Conservation (phyloP, 1,140 invertebrate genomes). For the Orchesella cincta region DNA sequence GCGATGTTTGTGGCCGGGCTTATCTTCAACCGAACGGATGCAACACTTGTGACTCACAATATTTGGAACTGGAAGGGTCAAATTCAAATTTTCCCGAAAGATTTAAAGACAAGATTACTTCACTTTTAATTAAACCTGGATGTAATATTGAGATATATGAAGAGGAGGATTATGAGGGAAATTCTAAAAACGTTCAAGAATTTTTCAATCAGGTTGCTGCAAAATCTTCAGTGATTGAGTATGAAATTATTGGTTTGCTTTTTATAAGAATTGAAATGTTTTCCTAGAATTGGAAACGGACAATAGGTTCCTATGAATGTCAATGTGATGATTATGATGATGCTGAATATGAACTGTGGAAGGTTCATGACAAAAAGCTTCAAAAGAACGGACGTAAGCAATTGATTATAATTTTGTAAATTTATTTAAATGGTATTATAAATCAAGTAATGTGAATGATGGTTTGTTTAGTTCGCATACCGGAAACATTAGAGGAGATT, state of each 20-base stretch:
- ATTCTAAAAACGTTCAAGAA: background rate
- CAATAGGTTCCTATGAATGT: background rate
- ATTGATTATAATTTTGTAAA: no score
- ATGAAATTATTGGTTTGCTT: background rate
- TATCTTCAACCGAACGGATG: conserved; percentile 24
- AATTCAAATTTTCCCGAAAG: background rate
- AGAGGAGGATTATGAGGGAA: conserved; percentile 34
- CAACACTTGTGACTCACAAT: conserved; percentile 27
- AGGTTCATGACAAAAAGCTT: no score
- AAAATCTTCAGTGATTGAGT: background rate
- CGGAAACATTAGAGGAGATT: background rate
- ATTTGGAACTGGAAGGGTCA: conserved; percentile 14
- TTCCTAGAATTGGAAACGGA: background rate
- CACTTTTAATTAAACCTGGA: conserved; percentile 15
- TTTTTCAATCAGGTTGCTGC: background rate
- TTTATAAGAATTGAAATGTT: background rate
- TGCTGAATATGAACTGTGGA: no score
- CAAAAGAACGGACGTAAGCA: no score
- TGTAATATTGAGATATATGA: conserved; percentile 25
- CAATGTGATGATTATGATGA: background rate
- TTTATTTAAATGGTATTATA: no score
- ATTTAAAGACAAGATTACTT: conserved; percentile 11
- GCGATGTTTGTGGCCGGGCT: conserved; percentile 24
- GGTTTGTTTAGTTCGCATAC: no score
- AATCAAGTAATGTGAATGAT: no score